Evolutionary conservation across 2,113 vertebrate species (phyloP).

Genomic region (Neolamprologus toae): DNA sequence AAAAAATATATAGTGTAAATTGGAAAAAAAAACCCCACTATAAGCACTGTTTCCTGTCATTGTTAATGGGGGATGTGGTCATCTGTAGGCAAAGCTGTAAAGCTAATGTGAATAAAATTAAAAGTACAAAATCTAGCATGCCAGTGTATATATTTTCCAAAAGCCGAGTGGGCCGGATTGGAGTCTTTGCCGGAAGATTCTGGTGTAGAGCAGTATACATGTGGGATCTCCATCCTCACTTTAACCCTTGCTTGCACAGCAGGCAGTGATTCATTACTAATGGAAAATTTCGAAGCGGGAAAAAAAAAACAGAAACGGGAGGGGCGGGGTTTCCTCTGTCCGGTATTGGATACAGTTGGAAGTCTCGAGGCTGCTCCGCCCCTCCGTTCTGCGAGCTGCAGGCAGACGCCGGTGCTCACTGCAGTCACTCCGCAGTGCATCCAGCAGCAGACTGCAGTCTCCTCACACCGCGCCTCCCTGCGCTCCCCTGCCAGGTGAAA

Average conservation of each 20-base stretch:
- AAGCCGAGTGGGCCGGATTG: background rate
- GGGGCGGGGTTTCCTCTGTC: background rate
- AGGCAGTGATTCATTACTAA: background rate
- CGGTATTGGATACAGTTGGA: background rate
- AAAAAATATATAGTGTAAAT: background rate
- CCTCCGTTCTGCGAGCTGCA: background rate
- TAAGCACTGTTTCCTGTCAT: background rate
- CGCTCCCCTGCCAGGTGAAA: slow-evolving; percentile 23
- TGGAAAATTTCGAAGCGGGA: background rate
- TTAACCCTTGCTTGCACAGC: background rate
- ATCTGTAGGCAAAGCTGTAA: background rate
- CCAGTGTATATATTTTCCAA: background rate
- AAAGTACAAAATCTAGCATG: background rate
- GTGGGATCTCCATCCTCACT: background rate
- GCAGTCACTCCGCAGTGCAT: slow-evolving; percentile 47
- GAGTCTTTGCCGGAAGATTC: background rate
- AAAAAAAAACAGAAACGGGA: background rate
- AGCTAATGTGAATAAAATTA: background rate
- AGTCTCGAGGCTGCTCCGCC: background rate
- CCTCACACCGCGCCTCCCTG: slow-evolving; percentile 7
- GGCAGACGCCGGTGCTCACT: slow-evolving; percentile 2
- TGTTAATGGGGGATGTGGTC: background rate
- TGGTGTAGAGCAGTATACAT: background rate
- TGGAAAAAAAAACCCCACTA: rapidly evolving
- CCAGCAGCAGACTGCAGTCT: slow-evolving; percentile 37